A percentile compares a stretch with the other conserved stretches of the same genome.
These are phyloP conservation scores for Oryctes rhinoceros DNA, from an alignment of 1,140 invertebrate genomes.

Conservation along the genomic window DNA sequence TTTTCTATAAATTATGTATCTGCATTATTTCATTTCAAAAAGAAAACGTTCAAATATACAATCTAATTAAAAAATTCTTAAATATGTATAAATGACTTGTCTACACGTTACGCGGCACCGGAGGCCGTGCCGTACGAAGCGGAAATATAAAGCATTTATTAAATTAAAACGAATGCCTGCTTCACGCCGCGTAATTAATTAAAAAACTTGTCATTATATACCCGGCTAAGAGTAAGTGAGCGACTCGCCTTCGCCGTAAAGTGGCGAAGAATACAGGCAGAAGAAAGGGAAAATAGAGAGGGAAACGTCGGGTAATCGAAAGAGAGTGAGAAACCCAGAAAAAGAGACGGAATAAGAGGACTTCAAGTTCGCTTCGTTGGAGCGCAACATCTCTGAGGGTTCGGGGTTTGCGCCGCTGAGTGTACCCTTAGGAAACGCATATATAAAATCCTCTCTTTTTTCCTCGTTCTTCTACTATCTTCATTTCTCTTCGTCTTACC, in stretches of 20 bases:
- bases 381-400: constrained; percentile 50
- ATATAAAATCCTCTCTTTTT: constrained; percentile 49
- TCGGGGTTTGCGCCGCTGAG: constrained; percentile 48
- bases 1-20: too few species aligned
- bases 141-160: constrained; percentile 50
- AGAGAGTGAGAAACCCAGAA: background rate
- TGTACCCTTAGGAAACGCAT: constrained; percentile 57
- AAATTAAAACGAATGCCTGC: constrained; percentile 51
- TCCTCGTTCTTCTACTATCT: background rate
- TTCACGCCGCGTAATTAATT: constrained; percentile 55
- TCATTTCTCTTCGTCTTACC: too few species aligned
- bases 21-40: too few species aligned
- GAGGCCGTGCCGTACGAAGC: background rate
- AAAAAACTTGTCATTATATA: constrained; percentile 56
- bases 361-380: constrained; percentile 45
- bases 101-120: constrained; percentile 42
- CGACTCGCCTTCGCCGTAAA: constrained; percentile 45
- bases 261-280: background rate
- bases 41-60: background rate
- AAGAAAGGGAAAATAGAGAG: background rate
- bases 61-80: constrained; percentile 40
- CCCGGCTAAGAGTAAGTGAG: constrained; percentile 36
- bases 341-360: too few species aligned
- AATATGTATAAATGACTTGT: constrained; percentile 36
- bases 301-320: constrained; percentile 24